Evolutionary conservation across 2,888 invertebrate genomes (phyloP), one percentile per base, ranked within the genome.

Genomic region (Koerneria pararmatus): DNA sequence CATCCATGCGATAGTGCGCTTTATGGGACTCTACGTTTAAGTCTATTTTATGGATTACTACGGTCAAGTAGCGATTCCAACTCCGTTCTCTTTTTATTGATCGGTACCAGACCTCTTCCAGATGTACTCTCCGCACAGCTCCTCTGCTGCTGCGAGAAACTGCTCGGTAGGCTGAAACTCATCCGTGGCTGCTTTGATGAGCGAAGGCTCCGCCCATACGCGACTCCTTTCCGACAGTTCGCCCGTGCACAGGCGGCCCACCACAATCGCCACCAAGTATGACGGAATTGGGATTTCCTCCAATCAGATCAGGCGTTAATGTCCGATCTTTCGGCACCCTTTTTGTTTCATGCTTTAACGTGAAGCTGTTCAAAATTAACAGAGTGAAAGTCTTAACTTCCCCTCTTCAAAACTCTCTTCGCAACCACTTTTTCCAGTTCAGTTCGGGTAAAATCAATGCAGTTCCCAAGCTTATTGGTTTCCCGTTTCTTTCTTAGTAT

Each of bases 121-220:
- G 32, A 76, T 74, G 66, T 81, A 81, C 48, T 75, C 70, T 24
- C 81, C 81, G n/a, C 75, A 73, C 27, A 81, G 74, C 35, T 75
- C 70, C 65, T 77, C 77, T n/a, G 75, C 77, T 0, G 69, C 68
- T 1, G 70, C 69, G 11, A 77, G 66, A 48, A 77, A 74, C 51
- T 74, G 70, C 48, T 77, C 77, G 27, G 77, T 77, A 62, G 48
- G 35, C 31, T n/a, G 29, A 51, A 65, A 68, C 88, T 63, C 63
- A 22, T 63, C 32, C 29, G 63, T 54, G 73, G 91, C 90, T 58
- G 88, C 88, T 22, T 93, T 91, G 0, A 95, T 88, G 69, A 90
- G 87, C 70, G 90, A 90, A 76, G 89, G 89, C 84, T 95, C 95
- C 0, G 91, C 89, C 95, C 95, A 95, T 0, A 95, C 92, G 91